Evolutionary conservation across 1,140 invertebrate species (phyloP), one percentile per base, ranked within the genome.

Genomic region (Caenorhabditis tropicalis): DNA sequence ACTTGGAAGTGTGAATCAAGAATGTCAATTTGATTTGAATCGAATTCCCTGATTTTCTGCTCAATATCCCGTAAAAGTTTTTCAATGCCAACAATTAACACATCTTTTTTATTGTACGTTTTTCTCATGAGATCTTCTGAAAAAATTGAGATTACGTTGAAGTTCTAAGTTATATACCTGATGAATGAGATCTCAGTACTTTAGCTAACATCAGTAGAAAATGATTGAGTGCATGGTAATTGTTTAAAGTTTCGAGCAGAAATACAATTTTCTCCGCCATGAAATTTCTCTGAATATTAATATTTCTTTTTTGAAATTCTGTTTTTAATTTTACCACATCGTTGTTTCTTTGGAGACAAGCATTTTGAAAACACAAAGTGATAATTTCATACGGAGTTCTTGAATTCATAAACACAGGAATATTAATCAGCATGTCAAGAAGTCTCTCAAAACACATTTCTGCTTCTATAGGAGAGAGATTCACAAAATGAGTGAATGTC

Each of bases 1-100:
- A 19, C n/a, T 36, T 65, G 36, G 33, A 43, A 74, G 24, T 74
- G 65, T 10, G 65, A 74, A 74, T 74, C 65, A 5, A 74, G 65
- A 12, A 74, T 15, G 12, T 46, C 36, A 1, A 74, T 6, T 7
- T 43, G 4, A 19, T 36, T 4, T 9, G 4, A 16, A 10, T 27
- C 12, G 24, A 43, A 74, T 10, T 9, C 27, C 3, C 15, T 12
- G 4, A 74, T 21, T 74, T 74, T 39, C 12, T 6, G 3, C 24
- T 74, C 65, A 6, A 74, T 46, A 1, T 24, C 15, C 1, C 5
- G 6, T n/a, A 74, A 3, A 0, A 74, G 33, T 39, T 21, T 10
- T 74, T 46, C 15, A 1, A 74, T 74, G 33, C 36, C 65, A 74
- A 21, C 21, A 9, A 74, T 46, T 24, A 74, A 24, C 1, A 43